Percentiles rank a stretch among this genome's conserved stretches.
phyloP scores from a whole-genome alignment of 2,113 vertebrate species.

The Leuciscus idus region DNA sequence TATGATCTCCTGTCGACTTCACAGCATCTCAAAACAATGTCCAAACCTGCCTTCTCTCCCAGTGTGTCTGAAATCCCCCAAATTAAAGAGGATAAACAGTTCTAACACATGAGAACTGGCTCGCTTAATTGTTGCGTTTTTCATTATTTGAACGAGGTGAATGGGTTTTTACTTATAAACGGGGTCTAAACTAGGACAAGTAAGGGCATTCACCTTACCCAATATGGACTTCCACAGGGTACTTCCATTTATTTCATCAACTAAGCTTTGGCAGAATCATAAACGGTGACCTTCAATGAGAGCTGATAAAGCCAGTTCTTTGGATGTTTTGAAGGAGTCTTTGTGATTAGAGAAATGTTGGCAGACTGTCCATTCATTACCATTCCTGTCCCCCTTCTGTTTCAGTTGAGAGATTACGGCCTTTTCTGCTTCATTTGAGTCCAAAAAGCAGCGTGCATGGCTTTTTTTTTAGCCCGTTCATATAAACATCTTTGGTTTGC shows the following conservation, averaged over 20 bases:
- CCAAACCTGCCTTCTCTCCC: neutral
- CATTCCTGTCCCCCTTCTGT: neutral
- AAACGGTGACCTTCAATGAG: neutral
- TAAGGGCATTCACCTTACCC: conserved; percentile 58
- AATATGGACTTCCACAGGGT: conserved; percentile 46
- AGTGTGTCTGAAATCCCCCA: neutral
- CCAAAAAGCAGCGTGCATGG: neutral
- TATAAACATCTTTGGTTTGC: neutral
- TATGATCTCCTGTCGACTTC: neutral
- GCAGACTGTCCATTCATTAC: neutral
- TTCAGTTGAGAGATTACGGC: neutral
- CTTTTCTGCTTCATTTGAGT: neutral
- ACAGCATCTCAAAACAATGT: neutral
- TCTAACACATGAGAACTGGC: neutral
- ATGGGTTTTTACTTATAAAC: neutral
- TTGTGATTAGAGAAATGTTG: neutral
- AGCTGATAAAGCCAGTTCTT: neutral
- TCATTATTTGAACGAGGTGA: conserved; percentile 26
- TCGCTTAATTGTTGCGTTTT: neutral
- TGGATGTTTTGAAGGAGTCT: neutral
- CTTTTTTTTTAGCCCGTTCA: neutral
- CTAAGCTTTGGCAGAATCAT: neutral
- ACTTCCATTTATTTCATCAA: neutral
- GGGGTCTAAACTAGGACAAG: conserved; percentile 41
- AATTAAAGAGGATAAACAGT: neutral